Percentiles rank a stretch among this genome's conserved stretches.
phyloP scores from a whole-genome alignment of 2,113 vertebrate genomes.

The Dromaius novaehollandiae region DNA sequence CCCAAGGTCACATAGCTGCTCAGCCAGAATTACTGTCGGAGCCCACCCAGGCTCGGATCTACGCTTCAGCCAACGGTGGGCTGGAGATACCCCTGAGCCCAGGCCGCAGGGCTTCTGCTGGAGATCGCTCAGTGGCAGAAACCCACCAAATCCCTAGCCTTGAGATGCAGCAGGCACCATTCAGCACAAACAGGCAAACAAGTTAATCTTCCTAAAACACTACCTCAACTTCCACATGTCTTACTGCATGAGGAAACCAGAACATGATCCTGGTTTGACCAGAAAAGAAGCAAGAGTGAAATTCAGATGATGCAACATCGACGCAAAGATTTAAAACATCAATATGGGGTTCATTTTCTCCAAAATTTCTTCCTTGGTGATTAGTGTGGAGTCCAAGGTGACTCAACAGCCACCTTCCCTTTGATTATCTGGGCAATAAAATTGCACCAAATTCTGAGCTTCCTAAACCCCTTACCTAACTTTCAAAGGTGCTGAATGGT shows the following conservation, averaged over 20 bases:
- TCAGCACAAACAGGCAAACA: background rate
- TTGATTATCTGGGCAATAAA: background rate
- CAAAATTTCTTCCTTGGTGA: background rate
- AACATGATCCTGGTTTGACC: background rate
- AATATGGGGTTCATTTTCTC: background rate
- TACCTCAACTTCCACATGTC: background rate
- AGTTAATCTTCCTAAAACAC: background rate
- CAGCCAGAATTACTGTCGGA: background rate
- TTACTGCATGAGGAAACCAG: background rate
- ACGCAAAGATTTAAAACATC: background rate
- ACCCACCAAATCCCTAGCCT: background rate
- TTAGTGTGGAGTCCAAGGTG: background rate
- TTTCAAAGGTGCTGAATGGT: background rate
- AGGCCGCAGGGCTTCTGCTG: fast-evolving
- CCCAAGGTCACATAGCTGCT: slow-evolving; percentile 47
- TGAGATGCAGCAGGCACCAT: fast-evolving
- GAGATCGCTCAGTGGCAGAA: background rate
- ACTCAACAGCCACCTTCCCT: background rate
- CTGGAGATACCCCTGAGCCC: background rate
- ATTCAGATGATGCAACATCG: background rate
- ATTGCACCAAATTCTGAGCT: background rate
- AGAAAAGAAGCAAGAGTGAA: background rate
- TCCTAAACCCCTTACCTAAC: background rate
- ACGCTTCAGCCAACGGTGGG: background rate
- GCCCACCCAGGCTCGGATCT: slow-evolving; percentile 50